Percentiles rank a stretch among this genome's conserved stretches.
These are phyloP conservation scores for Frankliniella intonsa DNA, from an alignment of 2,888 invertebrate species.

Conservation along the genomic window DNA sequence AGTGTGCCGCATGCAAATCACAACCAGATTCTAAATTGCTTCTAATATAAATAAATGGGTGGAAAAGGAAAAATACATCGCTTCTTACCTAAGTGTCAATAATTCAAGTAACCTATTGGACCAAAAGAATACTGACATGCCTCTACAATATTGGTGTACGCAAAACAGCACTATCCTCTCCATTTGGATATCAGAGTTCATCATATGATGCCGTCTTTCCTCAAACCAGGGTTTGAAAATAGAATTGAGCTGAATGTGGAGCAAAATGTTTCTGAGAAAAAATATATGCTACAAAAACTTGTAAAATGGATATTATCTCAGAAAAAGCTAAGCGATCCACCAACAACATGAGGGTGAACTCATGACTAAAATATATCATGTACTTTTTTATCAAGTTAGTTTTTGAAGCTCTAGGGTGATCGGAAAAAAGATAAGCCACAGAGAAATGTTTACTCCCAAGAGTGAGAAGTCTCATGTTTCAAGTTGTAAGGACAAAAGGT, in stretches of 20 bases:
- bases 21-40: neutral
- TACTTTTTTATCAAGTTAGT: no score
- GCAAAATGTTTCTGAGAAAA: neutral
- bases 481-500: no score
- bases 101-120: neutral
- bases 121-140: neutral
- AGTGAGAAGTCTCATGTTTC: no score
- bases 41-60: neutral
- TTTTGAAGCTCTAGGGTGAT: no score
- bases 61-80: neutral
- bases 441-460: no score
- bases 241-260: neutral
- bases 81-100: neutral
- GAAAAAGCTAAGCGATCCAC: no score
- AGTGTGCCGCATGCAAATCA: neutral
- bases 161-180: neutral
- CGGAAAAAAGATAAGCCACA: no score
- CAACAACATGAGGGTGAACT: no score
- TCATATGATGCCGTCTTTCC: no score
- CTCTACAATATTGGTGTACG: neutral
- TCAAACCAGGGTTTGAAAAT: neutral
- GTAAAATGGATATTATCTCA: no score
- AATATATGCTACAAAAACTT: neutral
- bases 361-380: no score
- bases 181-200: neutral